A percentile compares a stretch with the other conserved stretches of the same genome.
Conservation (phyloP, 2,113 vertebrate genomes). For the Gasterosteus nipponicus region DNA sequence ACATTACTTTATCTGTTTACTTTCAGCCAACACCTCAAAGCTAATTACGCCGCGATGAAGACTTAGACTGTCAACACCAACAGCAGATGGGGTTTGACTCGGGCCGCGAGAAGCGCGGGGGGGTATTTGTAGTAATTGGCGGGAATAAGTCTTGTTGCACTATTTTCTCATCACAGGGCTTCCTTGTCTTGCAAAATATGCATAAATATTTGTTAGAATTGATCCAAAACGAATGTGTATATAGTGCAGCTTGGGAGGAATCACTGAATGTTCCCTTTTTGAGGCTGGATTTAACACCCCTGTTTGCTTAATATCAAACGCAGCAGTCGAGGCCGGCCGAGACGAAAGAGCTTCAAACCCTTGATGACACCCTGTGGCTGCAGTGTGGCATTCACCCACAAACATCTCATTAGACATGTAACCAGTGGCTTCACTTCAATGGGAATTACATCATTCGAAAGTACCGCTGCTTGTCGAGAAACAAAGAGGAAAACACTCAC, state of each 20-base stretch:
- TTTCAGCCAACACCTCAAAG: conserved; percentile 44
- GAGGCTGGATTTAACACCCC: not conserved
- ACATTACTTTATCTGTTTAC: conserved; percentile 64
- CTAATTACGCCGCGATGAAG: conserved; percentile 57
- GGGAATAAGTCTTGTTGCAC: conserved; percentile 1
- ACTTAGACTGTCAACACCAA: conserved; percentile 31
- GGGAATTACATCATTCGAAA: not conserved
- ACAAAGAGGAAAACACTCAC: not conserved
- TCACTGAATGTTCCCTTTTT: not conserved
- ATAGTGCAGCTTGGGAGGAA: not conserved
- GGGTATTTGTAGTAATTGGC: conserved; percentile 40
- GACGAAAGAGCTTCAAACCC: conserved; percentile 19
- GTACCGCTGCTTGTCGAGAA: not conserved
- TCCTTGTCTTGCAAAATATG: conserved; percentile 6
- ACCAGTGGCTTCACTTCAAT: not conserved
- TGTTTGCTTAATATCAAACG: conserved; percentile 22
- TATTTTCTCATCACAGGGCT: conserved; percentile 5
- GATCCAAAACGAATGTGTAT: not conserved
- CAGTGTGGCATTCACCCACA: not conserved
- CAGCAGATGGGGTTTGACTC: conserved; percentile 31
- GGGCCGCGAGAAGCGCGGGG: not conserved
- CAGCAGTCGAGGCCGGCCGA: not conserved
- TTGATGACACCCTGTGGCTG: not conserved
- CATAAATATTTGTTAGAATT: not conserved
- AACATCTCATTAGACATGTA: not conserved